Evolutionary conservation across 2,888 invertebrate genomes (phyloP), one percentile per base, ranked within the genome.

Genomic region (Sabatieria punctata): DNA sequence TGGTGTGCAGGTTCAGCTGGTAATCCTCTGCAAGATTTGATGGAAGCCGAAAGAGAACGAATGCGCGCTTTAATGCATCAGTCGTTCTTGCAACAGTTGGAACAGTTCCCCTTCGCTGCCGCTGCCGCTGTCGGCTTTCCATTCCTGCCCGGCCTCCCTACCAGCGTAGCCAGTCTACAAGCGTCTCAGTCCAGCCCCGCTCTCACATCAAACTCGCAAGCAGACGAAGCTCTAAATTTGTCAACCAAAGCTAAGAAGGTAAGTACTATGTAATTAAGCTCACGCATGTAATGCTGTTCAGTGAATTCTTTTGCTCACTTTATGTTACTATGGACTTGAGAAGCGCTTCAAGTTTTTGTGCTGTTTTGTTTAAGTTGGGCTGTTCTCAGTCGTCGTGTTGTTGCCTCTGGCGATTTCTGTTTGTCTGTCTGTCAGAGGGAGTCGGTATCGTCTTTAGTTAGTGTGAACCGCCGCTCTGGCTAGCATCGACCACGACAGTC

Each of bases 1-100:
- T n/a, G 13, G 33, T 11, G 33, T 33, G n/a, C 33, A 11, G 33
- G 13, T n/a, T n/a, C 11, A 33, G n/a, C 11, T 24, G 21, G 13
- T 4, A 49, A 49, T 43, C 49, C 49, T 1, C 36, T 47, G 30
- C 47, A 50, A 23, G 48, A 50, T 23, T 24, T 48, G 35, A 45
- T 50, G 43, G 51, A 51, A 30, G 41, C 46, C 22, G 52, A 52
- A 40, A 55, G 55, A 25, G 53, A 56, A 23, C 56, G 57, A 37
- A 56, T 58, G 55, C 46, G 56, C n/a, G 52, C 51, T 6, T 33
- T 59, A 13, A 54, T 60, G 52, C 61, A 61, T 33, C 60, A 61
- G 43, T 43, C 54, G n/a, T 41, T 59, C 44, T 42, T 60, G 45
- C 52, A 54, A 24, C 54, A 54, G 46, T 43, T 55, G 33, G 48